Evolutionary conservation across 2,888 invertebrate genomes (phyloP).

Genomic region (Elysia crispata): DNA sequence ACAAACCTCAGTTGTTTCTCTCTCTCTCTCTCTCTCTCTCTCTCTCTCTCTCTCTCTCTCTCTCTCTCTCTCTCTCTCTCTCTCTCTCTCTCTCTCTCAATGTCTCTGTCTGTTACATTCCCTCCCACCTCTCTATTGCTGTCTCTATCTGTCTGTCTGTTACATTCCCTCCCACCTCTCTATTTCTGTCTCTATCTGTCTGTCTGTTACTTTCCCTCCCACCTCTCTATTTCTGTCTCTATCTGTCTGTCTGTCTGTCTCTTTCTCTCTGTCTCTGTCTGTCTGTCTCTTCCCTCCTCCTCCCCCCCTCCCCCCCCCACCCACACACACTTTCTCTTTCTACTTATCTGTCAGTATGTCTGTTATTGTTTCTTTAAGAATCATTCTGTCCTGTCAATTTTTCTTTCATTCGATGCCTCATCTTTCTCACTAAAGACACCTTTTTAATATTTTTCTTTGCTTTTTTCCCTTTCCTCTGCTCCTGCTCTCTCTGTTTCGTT

Average conservation of each 20-base stretch:
- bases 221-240: no score
- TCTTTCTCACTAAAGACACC: constrained; percentile 17
- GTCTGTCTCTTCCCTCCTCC: neutral
- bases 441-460: constrained; percentile 10
- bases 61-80: no score
- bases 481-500: constrained; percentile 1
- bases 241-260: no score
- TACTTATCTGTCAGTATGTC: neutral
- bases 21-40: no score
- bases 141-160: no score
- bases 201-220: no score
- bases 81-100: no score
- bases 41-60: no score
- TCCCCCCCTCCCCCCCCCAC: constrained; percentile 9
- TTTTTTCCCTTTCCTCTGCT: neutral
- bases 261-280: no score
- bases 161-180: no score
- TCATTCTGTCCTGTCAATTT: neutral
- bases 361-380: neutral
- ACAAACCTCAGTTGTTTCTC: no score
- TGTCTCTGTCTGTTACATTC: neutral
- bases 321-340: constrained; percentile 18
- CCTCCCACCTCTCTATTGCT: constrained; percentile 1
- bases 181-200: no score
- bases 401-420: neutral